Conservation (phyloP, 2,888 invertebrate species). For the Papilio protenor region DNA sequence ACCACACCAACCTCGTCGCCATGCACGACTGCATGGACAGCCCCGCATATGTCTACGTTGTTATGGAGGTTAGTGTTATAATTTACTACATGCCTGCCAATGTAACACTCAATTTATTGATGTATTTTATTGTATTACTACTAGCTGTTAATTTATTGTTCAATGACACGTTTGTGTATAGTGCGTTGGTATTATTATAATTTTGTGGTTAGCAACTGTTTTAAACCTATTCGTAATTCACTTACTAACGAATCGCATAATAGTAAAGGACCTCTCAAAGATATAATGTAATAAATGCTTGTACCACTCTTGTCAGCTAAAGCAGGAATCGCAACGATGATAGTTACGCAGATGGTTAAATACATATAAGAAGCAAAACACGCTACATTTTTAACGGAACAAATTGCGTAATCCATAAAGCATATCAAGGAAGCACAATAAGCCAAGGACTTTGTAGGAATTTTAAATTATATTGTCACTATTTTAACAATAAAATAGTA, state of each 20-base stretch:
- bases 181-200: too few species aligned
- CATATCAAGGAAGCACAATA: neutral
- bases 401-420: neutral
- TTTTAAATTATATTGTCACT: conserved; percentile 1
- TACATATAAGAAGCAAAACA: neutral
- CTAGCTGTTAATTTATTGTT: too few species aligned
- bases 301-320: neutral
- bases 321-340: too few species aligned
- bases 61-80: conserved; percentile 95
- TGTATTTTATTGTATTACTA: neutral
- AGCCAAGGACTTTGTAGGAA: conserved; percentile 3
- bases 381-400: neutral
- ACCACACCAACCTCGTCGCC: conserved; percentile 99
- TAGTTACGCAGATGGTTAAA: neutral
- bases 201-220: too few species aligned
- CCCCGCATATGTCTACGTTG: conserved; percentile 96
- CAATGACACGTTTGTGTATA: too few species aligned
- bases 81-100: neutral
- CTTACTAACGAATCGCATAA: too few species aligned
- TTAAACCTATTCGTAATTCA: too few species aligned
- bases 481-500: conserved; percentile 6
- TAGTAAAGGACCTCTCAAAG: too few species aligned
- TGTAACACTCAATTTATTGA: neutral
- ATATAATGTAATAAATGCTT: neutral
- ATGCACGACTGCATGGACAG: conserved; percentile 99